Evolutionary conservation across 2,888 invertebrate species (phyloP), one percentile per base, ranked within the genome.

Genomic region (Drosophila fulvimacula): DNA sequence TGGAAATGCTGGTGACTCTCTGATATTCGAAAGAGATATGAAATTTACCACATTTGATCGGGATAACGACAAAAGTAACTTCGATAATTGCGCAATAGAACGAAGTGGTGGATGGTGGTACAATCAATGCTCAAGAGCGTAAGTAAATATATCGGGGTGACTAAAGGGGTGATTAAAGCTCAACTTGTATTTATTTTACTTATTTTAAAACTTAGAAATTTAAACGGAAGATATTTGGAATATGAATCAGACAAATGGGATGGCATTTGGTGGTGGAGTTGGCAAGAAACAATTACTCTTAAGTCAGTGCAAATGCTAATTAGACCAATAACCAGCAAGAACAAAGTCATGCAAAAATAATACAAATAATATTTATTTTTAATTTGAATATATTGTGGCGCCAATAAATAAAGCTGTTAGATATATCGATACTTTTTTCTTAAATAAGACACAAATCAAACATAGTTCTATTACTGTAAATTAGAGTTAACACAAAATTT

Each of bases 211-310:
- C 1, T 6, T 5, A 76, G 76, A 9, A 76, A 76, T 66, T 36
- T 79, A 0, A 76, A 76, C 34, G 76, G 76, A 24, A 65, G 10
- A 34, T 76, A 75, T 30, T 51, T 21, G 41, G 56, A 59, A 15
- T 41, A 48, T 9, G 71, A 79, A 17, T 24, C 65, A 39, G 71
- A 79, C 30, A 62, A 39, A 21, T 79, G 70, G 76, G 51, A 65
- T 11, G 76, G 76, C 24, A 76, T 76, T 60, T 76, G 61, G 61
- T 76, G 76, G 76, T 70, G 56, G 64, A 53, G 42, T 60, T 76
- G 79, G 76, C 75, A 79, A 32, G 53, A 65, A 59, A 55, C 59
- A 0, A 51, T 19, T 1, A 66, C 76, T 3, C 62, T 76, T 0
- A 65, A 48, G 41, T 48, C 48, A 1, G 76, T 76, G 4, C 49